Conservation (phyloP, 2,113 vertebrate species). For the Dissostichus mawsoni region DNA sequence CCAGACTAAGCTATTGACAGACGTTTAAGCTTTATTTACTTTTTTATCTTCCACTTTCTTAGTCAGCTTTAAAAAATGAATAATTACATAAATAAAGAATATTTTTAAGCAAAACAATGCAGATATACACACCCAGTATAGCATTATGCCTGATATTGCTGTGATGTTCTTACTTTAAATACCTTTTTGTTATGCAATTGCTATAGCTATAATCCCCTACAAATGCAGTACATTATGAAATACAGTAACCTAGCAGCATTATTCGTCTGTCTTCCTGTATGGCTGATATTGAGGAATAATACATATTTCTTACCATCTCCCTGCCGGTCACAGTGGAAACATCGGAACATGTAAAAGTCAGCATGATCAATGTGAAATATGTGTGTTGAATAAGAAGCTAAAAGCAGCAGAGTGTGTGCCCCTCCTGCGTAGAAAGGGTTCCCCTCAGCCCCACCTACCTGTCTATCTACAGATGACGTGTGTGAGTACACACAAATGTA, state of each 20-base stretch:
- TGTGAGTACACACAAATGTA: background rate
- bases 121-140: background rate
- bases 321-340: background rate
- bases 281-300: background rate
- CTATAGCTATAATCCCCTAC: too few species aligned
- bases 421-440: background rate
- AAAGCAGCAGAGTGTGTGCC: background rate
- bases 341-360: background rate
- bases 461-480: conserved; percentile 13
- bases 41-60: background rate
- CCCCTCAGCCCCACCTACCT: conserved; percentile 40
- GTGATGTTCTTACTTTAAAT: background rate
- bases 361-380: background rate
- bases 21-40: background rate
- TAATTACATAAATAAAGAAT: too few species aligned
- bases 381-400: conserved; percentile 22
- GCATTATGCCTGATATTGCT: background rate
- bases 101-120: background rate
- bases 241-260: background rate
- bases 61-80: background rate
- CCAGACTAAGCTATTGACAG: too few species aligned
- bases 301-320: conserved; percentile 39
- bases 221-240: background rate
- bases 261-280: background rate
- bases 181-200: background rate